Conservation (phyloP, 2,797 vertebrate species). For the Peromyscus nudipes region DNA sequence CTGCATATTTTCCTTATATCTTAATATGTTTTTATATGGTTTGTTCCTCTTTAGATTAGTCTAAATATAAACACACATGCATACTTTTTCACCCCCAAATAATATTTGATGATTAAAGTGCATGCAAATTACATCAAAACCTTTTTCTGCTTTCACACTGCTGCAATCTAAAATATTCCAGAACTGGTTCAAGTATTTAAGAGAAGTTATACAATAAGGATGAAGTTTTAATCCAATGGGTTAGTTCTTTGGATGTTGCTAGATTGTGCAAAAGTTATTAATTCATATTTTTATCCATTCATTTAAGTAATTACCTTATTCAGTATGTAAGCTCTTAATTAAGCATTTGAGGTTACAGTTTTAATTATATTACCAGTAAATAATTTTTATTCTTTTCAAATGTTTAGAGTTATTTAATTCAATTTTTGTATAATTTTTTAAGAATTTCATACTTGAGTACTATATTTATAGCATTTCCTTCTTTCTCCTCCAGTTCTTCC, state of each 20-base stretch:
- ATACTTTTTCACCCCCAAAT: background rate
- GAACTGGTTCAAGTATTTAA: background rate
- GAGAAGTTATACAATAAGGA: background rate
- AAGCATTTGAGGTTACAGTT: background rate
- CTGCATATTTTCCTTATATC: background rate
- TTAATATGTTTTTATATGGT: background rate
- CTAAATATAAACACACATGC: background rate
- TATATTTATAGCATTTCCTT: background rate
- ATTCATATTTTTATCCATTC: background rate
- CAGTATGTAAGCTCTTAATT: background rate
- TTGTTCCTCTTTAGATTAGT: background rate
- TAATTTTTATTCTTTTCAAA: constrained; percentile 29
- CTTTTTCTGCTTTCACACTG: background rate
- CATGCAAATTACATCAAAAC: background rate
- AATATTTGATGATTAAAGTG: background rate
- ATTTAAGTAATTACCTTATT: background rate
- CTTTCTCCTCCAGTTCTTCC: background rate
- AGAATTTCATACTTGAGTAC: background rate
- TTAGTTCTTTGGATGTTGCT: background rate
- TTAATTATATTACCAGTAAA: background rate
- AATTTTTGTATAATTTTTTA: background rate
- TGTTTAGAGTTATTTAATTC: background rate
- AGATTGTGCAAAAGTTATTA: background rate
- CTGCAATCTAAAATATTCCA: background rate
- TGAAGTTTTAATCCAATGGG: background rate